Base-by-base conservation (phyloP, 37 sponge, comb jelly and placozoan genomes). In the Tethya wilhelma region DNA sequence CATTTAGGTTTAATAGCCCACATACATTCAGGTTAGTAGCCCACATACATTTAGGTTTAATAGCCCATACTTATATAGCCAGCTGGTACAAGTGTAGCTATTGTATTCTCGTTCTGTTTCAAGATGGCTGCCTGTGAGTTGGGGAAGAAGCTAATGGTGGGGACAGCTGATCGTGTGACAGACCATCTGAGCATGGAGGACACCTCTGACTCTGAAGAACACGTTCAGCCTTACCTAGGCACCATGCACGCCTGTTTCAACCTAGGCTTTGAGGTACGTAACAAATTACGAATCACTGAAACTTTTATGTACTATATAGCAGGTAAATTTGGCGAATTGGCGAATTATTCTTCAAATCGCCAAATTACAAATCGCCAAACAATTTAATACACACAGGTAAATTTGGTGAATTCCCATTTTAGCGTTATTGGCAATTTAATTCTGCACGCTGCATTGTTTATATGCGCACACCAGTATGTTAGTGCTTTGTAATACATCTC, bases 261-360 rank as follows among this genome's bases (percentile, higher is more conserved):
- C 56, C 69, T 94, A 20, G 95, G 93, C n/a, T 94, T 94, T 81
- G 95, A 94, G 73, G 95, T 93, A 78, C 0, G n/a, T n/a, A n/a
- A n/a, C n/a, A n/a, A n/a, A n/a, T n/a, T n/a, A n/a, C n/a, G n/a
- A n/a, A n/a, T n/a, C n/a, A n/a, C n/a, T n/a, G n/a, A n/a, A n/a
- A n/a, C n/a, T n/a, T n/a, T n/a, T n/a, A n/a, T n/a, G n/a, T n/a
- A n/a, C n/a, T n/a, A n/a, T n/a, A n/a, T n/a, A n/a, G n/a, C n/a
- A n/a, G n/a, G n/a, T n/a, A n/a, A n/a, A n/a, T n/a, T n/a, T n/a
- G n/a, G n/a, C n/a, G n/a, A n/a, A n/a, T n/a, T n/a, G n/a, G n/a
- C n/a, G n/a, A n/a, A n/a, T n/a, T n/a, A n/a, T n/a, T n/a, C n/a
- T n/a, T n/a, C n/a, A n/a, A n/a, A n/a, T n/a, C n/a, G n/a, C n/a